Evolutionary conservation across 2,113 vertebrate genomes (phyloP).

Genomic region (Microtus richardsoni): DNA sequence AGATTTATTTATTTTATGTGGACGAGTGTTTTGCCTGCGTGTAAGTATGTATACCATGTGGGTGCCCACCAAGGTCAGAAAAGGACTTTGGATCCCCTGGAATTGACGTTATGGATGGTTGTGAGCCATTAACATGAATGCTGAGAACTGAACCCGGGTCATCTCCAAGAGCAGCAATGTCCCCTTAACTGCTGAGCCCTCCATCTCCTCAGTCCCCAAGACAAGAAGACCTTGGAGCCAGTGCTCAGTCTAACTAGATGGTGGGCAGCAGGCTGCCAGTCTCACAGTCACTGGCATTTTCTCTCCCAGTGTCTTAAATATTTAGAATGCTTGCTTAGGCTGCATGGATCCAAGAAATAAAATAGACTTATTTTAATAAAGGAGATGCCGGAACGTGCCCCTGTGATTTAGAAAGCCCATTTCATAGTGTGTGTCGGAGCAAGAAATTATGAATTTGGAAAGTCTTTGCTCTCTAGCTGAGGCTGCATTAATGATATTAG

Average conservation of each 20-base stretch:
- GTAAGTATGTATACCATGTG: not conserved
- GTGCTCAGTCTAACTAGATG: not conserved
- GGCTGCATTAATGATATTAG: slow-evolving; percentile 64
- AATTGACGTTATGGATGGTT: too few relatives aligned
- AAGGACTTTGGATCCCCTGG: not conserved
- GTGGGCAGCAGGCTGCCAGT: not conserved
- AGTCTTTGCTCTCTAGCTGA: slow-evolving; percentile 70
- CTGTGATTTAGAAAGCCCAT: slow-evolving; percentile 74
- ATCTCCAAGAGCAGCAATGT: not conserved
- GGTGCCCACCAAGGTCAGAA: not conserved
- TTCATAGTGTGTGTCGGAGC: slow-evolving; percentile 68
- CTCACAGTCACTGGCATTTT: not conserved
- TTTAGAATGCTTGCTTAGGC: slow-evolving; percentile 62
- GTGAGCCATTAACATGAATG: too few relatives aligned
- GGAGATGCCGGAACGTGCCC: slow-evolving; percentile 49
- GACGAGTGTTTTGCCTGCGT: not conserved
- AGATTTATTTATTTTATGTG: not conserved
- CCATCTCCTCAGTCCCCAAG: not conserved
- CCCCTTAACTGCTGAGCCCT: not conserved
- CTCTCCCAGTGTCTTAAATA: slow-evolving; percentile 54
- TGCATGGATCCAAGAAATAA: slow-evolving; percentile 69
- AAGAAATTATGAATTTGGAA: slow-evolving; percentile 76
- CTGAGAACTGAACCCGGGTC: not conserved
- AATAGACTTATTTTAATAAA: slow-evolving; percentile 75
- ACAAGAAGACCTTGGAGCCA: not conserved